phyloP scores from a whole-genome alignment of 2,888 invertebrate species.

The Cantharis nigra region DNA sequence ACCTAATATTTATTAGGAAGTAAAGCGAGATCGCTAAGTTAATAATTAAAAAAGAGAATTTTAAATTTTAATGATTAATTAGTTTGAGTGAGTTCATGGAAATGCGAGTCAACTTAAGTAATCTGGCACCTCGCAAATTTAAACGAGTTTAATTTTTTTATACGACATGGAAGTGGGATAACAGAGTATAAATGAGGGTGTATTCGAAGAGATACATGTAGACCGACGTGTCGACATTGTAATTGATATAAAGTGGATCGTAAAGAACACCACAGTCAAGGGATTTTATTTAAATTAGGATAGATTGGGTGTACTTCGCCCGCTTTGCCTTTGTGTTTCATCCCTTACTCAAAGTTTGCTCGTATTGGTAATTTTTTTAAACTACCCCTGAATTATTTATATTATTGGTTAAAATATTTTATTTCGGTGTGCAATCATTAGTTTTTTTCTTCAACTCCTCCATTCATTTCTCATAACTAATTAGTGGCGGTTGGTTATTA shows the following conservation, averaged over 20 bases:
- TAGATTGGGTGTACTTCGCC: conserved; percentile 27
- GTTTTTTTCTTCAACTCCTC: background rate
- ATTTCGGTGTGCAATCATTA: background rate
- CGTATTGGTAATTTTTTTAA: background rate
- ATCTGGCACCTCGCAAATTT: conserved; percentile 25
- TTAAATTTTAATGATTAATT: conserved; percentile 19
- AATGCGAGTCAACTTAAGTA: conserved; percentile 26
- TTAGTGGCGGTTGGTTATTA: background rate
- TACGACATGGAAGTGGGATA: conserved; percentile 11
- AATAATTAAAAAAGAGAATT: background rate
- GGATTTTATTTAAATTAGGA: conserved; percentile 34
- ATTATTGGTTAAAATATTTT: background rate
- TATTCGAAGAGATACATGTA: conserved; percentile 10
- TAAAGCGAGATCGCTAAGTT: background rate
- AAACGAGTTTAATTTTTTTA: conserved; percentile 13
- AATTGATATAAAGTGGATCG: conserved; percentile 33
- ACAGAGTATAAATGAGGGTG: conserved; percentile 4
- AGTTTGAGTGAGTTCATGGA: conserved; percentile 27
- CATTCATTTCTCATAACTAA: background rate
- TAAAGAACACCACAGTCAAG: conserved; percentile 30
- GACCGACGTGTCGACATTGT: conserved; percentile 25
- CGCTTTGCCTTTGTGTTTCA: conserved; percentile 19
- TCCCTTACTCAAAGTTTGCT: conserved; percentile 6
- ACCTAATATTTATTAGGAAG: background rate
- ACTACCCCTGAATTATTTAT: background rate